A percentile compares a stretch with the other conserved stretches of the same genome.
phyloP scores from a whole-genome alignment of 2,113 vertebrate genomes.

The Periophthalmus modestus region DNA sequence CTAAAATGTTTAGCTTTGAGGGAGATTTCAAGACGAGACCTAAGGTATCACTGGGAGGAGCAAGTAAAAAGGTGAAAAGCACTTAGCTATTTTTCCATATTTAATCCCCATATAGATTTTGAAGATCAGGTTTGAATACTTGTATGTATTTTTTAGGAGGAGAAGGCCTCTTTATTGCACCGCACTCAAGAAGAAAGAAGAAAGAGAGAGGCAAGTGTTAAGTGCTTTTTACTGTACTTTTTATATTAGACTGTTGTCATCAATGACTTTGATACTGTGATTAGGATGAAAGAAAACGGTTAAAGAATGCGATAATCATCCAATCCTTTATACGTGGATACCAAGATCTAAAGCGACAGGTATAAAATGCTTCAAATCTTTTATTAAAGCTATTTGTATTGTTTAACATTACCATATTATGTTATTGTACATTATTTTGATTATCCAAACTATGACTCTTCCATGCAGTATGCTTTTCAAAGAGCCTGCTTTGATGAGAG shows the following conservation, averaged over 20 bases:
- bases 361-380: slow-evolving; percentile 45
- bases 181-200: slow-evolving; percentile 96
- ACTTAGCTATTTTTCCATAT: neutral
- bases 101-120: neutral
- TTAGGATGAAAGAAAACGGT: slow-evolving; percentile 91
- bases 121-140: neutral
- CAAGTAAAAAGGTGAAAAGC: slow-evolving; percentile 88
- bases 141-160: slow-evolving; percentile 81
- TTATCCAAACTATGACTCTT: neutral
- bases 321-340: slow-evolving; percentile 95
- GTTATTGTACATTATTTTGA: slow-evolving; percentile 24
- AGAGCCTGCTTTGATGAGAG: slow-evolving; percentile 88
- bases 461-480: slow-evolving; percentile 84
- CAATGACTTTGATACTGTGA: neutral
- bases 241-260: neutral
- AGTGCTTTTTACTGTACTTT: neutral
- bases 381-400: neutral
- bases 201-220: slow-evolving; percentile 90
- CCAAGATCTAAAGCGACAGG: slow-evolving; percentile 92
- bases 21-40: slow-evolving; percentile 98
- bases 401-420: neutral
- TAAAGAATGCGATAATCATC: slow-evolving; percentile 96
- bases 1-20: slow-evolving; percentile 98
- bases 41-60: slow-evolving; percentile 97
- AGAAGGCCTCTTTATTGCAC: slow-evolving; percentile 95